phyloP scores from a whole-genome alignment of 1,140 invertebrate species.

The Bombus polaris region DNA sequence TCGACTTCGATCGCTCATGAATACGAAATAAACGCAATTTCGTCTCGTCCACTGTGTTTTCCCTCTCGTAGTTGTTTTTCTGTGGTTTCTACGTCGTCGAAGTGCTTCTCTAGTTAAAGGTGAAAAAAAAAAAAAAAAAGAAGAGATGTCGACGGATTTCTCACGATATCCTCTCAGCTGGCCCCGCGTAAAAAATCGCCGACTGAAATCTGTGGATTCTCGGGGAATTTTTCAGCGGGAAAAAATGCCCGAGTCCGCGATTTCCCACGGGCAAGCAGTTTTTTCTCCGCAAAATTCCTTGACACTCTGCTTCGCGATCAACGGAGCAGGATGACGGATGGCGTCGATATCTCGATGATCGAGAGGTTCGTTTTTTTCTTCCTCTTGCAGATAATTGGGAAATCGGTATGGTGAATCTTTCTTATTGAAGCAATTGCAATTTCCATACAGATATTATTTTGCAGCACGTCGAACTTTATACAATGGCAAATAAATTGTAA shows the following conservation, averaged over 20 bases:
- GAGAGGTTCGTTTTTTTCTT: neutral
- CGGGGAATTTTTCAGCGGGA: conserved; percentile 20
- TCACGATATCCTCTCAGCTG: conserved; percentile 64
- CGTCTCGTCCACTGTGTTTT: conserved; percentile 38
- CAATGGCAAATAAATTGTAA: too few species aligned
- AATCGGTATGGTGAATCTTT: neutral
- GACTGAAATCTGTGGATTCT: conserved; percentile 46
- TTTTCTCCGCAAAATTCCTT: conserved; percentile 43
- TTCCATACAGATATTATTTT: too few species aligned
- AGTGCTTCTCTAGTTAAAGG: neutral
- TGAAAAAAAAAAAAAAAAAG: conserved; percentile 4
- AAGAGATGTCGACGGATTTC: conserved; percentile 40
- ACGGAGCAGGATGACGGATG: conserved; percentile 5
- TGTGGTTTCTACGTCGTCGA: neutral
- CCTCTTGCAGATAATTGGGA: neutral
- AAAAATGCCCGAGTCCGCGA: conserved; percentile 30
- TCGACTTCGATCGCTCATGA: conserved; percentile 62
- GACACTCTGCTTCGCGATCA: neutral
- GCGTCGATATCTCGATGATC: conserved; percentile 20
- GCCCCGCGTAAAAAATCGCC: conserved; percentile 40
- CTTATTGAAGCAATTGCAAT: neutral
- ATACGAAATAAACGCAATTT: conserved; percentile 56
- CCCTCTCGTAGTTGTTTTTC: conserved; percentile 16
- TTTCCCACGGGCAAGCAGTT: conserved; percentile 27
- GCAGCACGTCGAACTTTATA: too few species aligned